Conservation (phyloP, 2,888 invertebrate species). For the Brachyptera risi region DNA sequence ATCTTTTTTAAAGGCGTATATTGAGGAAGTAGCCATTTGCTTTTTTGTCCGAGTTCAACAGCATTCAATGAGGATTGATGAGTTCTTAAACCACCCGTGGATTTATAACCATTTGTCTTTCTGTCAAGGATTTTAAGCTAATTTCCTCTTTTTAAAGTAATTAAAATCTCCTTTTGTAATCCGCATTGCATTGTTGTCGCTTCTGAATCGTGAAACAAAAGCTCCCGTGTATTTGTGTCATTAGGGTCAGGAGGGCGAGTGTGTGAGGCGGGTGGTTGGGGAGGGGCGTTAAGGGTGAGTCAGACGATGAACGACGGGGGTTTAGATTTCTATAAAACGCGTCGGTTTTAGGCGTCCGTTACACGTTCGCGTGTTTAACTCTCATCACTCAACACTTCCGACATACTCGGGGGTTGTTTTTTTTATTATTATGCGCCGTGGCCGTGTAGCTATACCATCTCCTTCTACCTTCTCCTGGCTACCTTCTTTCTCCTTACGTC, state of each 20-base stretch:
- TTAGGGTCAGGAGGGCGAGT: not conserved
- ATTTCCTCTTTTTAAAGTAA: conserved; percentile 6
- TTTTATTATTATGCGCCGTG: no score
- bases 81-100: not conserved
- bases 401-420: no score
- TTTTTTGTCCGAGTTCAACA: no score
- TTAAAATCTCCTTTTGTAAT: not conserved
- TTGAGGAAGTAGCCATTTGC: no score
- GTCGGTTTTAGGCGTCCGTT: not conserved
- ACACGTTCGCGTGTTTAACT: not conserved
- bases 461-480: no score
- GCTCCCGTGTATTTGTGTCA: not conserved
- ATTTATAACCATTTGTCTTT: conserved; percentile 8
- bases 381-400: conserved; percentile 13
- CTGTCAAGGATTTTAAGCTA: conserved; percentile 6
- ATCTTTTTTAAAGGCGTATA: not conserved
- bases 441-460: no score
- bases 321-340: no score
- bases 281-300: not conserved
- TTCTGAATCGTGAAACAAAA: not conserved
- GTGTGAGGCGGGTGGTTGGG: not conserved
- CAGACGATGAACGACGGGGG: no score
- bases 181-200: not conserved
- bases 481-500: no score
- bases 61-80: conserved; percentile 1